These are phyloP conservation scores for Myotis findleyi DNA, from an alignment of 2,797 vertebrate genomes.

Conservation along the genomic window DNA sequence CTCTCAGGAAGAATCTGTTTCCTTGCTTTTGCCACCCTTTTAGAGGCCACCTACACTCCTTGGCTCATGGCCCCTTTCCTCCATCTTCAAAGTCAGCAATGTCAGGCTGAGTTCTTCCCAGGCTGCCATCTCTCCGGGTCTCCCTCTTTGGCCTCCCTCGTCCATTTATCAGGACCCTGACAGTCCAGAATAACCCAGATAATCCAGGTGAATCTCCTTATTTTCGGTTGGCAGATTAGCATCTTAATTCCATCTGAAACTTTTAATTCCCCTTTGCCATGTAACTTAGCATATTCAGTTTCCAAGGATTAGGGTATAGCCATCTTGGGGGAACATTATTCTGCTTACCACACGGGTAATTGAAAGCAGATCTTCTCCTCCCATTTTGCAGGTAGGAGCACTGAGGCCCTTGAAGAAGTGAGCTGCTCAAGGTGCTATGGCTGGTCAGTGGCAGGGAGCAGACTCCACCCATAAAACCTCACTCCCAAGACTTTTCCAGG, in stretches of 20 bases:
- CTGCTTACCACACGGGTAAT: not conserved
- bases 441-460: not conserved
- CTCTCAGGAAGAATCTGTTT: not conserved
- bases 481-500: not conserved
- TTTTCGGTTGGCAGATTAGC: not conserved
- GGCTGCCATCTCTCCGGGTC: not conserved
- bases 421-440: rapidly evolving
- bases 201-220: not conserved
- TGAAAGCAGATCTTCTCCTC: not conserved
- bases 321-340: not conserved
- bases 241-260: not conserved
- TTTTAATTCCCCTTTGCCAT: not conserved
- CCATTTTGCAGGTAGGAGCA: not conserved
- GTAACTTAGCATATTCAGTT: not conserved
- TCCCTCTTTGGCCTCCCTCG: not conserved
- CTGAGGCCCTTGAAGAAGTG: not conserved
- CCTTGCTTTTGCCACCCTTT: not conserved
- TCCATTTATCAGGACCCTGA: not conserved
- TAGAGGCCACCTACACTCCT: not conserved
- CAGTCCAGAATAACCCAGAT: not conserved
- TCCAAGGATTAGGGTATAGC: not conserved
- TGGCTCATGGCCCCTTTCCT: not conserved
- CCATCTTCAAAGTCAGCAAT: not conserved
- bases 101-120: not conserved
- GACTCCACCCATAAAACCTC: not conserved